Percentiles rank a stretch among this genome's conserved stretches.
Conservation (phyloP, 2,797 vertebrate genomes). For the Neosilurus mollespiculum region DNA sequence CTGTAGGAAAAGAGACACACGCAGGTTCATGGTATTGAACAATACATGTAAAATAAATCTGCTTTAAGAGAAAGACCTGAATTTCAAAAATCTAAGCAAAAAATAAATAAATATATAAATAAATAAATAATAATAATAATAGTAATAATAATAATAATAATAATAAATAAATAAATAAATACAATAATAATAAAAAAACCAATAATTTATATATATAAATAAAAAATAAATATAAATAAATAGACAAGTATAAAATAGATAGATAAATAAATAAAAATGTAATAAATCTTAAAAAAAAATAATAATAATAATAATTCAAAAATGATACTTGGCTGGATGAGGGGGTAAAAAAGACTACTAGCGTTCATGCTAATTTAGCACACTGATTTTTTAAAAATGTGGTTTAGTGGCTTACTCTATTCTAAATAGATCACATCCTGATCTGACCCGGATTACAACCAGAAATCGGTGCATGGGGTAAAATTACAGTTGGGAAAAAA, state of each 20-base stretch:
- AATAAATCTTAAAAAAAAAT: too few species aligned
- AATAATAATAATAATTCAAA: too few species aligned
- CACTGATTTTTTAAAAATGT: neutral
- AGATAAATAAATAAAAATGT: too few species aligned
- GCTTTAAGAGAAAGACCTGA: neutral
- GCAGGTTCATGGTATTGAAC: neutral
- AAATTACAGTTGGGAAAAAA: too few species aligned
- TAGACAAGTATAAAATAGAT: too few species aligned
- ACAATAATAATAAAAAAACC: too few species aligned
- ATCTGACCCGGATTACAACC: neutral
- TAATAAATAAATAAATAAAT: too few species aligned
- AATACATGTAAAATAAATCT: neutral
- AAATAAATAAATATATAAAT: too few species aligned
- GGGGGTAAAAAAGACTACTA: neutral
- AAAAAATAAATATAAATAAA: too few species aligned
- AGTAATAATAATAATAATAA: too few species aligned
- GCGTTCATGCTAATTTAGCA: neutral
- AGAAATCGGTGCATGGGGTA: neutral
- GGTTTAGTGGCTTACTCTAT: neutral
- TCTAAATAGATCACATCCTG: neutral
- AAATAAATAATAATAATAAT: too few species aligned
- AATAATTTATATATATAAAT: too few species aligned
- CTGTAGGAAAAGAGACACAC: slow-evolving; percentile 26
- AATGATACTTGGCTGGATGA: neutral
- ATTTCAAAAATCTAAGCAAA: neutral